Conservation (phyloP, 2,888 invertebrate genomes). For the Leptopilina syphax region DNA sequence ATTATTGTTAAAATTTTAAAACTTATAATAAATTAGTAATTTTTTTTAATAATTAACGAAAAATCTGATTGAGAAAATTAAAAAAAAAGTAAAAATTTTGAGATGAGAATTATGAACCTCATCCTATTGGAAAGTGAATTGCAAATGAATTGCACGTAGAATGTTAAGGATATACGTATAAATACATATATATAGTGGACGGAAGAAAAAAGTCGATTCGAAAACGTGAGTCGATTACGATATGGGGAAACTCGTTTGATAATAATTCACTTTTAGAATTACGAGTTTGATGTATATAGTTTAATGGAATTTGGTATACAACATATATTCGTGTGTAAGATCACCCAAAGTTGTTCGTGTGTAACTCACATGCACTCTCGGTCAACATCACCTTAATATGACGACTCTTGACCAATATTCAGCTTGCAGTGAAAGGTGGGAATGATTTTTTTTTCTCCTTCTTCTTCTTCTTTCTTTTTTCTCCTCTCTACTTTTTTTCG, state of each 20-base stretch:
- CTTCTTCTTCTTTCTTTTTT: no score
- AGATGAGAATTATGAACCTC: no score
- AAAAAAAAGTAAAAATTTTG: not conserved
- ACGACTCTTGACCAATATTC: constrained; percentile 58
- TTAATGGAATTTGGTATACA: constrained; percentile 15
- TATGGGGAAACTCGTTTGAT: not conserved
- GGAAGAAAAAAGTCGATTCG: no score
- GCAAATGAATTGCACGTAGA: no score
- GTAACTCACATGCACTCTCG: not conserved
- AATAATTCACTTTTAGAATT: not conserved
- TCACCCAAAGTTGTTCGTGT: not conserved
- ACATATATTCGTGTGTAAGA: not conserved
- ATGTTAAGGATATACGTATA: no score
- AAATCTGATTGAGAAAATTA: no score
- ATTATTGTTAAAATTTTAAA: no score
- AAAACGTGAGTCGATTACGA: not conserved
- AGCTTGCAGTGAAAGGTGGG: constrained; percentile 56
- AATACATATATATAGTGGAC: no score
- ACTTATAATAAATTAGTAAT: no score
- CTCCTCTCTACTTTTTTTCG: constrained; percentile 43
- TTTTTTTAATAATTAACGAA: no score
- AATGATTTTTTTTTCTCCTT: not conserved
- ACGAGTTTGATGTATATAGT: not conserved
- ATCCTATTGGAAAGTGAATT: no score
- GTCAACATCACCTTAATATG: constrained; percentile 2